These are phyloP conservation scores for Prorops nasuta DNA, from an alignment of 1,140 invertebrate genomes.

Conservation along the genomic window DNA sequence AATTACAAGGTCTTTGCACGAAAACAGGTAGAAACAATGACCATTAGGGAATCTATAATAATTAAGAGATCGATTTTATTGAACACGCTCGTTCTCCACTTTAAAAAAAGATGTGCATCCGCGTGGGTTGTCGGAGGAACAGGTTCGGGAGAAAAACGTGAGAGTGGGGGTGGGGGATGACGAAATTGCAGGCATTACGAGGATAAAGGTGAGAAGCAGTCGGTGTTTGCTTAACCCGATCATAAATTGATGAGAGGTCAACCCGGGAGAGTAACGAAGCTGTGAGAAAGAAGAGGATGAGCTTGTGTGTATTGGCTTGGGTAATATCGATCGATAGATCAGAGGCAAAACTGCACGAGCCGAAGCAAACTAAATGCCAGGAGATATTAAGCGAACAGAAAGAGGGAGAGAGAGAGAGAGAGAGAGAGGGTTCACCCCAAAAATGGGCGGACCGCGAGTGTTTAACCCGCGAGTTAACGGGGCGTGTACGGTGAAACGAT, in stretches of 20 bases:
- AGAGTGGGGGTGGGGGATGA: constrained; percentile 6
- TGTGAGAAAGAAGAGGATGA: too few relatives aligned
- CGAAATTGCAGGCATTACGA: constrained; percentile 38
- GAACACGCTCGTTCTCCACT: too few relatives aligned
- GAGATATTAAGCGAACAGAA: not conserved
- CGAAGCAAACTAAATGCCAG: not conserved
- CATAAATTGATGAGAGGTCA: constrained; percentile 25
- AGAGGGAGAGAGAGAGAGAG: not conserved
- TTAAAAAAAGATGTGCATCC: too few relatives aligned
- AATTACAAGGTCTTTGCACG: too few relatives aligned
- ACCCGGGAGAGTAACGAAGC: too few relatives aligned
- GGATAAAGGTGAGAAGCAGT: constrained; percentile 37
- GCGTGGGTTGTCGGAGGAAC: not conserved
- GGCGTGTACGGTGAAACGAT: constrained; percentile 34
- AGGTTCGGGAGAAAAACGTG: constrained; percentile 4
- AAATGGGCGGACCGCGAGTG: constrained; percentile 25
- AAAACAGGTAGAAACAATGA: too few relatives aligned
- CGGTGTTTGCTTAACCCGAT: constrained; percentile 37
- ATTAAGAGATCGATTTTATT: too few relatives aligned
- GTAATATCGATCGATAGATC: too few relatives aligned
- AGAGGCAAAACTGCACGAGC: too few relatives aligned
- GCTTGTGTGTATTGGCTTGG: too few relatives aligned
- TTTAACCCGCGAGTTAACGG: constrained; percentile 39
- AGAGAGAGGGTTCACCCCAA: constrained; percentile 16
- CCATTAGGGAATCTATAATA: too few relatives aligned